Base-by-base conservation (phyloP, 2,797 vertebrate genomes). In the Ptychobarbus kaznakovi region DNA sequence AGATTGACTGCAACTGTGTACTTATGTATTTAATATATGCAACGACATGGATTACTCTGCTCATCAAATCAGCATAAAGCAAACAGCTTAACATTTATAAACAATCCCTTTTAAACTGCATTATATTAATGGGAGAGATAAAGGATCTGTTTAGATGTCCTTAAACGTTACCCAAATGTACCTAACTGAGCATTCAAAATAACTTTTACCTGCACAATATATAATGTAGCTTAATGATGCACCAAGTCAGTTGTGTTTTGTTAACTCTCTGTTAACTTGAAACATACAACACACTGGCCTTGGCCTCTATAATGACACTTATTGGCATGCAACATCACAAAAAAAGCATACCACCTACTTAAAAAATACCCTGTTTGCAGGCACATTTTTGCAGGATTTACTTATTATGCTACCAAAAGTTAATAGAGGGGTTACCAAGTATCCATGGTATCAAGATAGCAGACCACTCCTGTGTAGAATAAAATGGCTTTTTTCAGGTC, bases 51-150 rank as follows among this genome's bases (percentile, higher is more conserved):
- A 79, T 79, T 84, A 84, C 83, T 58, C 65, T 65, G 11, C 9
- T 84, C 25, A 72, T 61, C 53, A 61, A 80, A 69, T 79, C 68
- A 81, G 28, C n/a, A 56, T 44, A 58, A 85, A 44, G 53, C 40
- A n/a, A 51, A 73, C 76, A 73, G 83, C 66, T 85, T 80, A 85
- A 51, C 32, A 63, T 51, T 80, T 63, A 20, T 18, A 83, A 83
- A 58, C 53, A 85, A 73, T 72, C 83, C 25, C 25, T 25, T 80
- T 61, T 79, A 46, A 80, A 63, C 38, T 63, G 83, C 66, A 72
- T 80, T 85, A 80, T 46, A 72, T 20, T 72, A 49, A 85, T 72
- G 51, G 28, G 15, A 80, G 3, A n/a, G 5, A 61, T 20, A 78
- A 69, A 32, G 63, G 56, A 63, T 79, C 11, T 12, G 11, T 46